A percentile compares a stretch with the other conserved stretches of the same genome.
Conservation (phyloP, 2,888 invertebrate genomes). For the Ichneumon xanthorius region DNA sequence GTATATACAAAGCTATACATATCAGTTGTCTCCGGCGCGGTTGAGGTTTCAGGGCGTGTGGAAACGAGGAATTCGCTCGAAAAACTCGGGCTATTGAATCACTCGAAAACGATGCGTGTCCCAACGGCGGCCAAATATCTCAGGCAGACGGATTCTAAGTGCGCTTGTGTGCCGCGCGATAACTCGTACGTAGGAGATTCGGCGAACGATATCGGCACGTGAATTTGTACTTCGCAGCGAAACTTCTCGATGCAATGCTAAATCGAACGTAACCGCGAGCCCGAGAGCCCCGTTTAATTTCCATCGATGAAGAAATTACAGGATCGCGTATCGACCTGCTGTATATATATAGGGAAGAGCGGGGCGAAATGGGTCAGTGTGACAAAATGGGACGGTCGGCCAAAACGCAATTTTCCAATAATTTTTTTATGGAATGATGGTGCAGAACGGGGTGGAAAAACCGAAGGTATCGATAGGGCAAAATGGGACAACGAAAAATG, state of each 20-base stretch:
- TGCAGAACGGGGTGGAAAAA: too few relatives aligned
- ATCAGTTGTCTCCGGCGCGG: slow-evolving; percentile 12
- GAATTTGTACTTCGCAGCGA: neutral
- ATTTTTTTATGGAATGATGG: too few relatives aligned
- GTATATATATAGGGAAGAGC: too few relatives aligned
- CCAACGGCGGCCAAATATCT: slow-evolving; percentile 11
- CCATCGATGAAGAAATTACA: neutral
- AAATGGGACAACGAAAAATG: too few relatives aligned
- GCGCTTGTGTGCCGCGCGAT: neutral
- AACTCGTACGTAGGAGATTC: neutral
- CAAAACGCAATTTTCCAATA: too few relatives aligned
- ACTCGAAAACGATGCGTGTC: slow-evolving; percentile 20
- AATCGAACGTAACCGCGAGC: neutral
- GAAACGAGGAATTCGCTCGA: slow-evolving; percentile 45
- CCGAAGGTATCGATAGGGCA: too few relatives aligned
- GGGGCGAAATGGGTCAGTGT: too few relatives aligned
- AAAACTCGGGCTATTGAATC: slow-evolving; percentile 23
- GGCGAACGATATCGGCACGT: neutral
- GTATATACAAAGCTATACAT: slow-evolving; percentile 7
- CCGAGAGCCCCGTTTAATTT: slow-evolving; percentile 5
- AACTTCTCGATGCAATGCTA: neutral
- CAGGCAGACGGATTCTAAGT: slow-evolving; percentile 20
- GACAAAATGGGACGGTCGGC: too few relatives aligned
- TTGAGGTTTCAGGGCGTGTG: slow-evolving; percentile 50
- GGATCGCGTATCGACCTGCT: too few relatives aligned